Conservation (phyloP, 2,797 vertebrate species). For the Gadopsis marmoratus region DNA sequence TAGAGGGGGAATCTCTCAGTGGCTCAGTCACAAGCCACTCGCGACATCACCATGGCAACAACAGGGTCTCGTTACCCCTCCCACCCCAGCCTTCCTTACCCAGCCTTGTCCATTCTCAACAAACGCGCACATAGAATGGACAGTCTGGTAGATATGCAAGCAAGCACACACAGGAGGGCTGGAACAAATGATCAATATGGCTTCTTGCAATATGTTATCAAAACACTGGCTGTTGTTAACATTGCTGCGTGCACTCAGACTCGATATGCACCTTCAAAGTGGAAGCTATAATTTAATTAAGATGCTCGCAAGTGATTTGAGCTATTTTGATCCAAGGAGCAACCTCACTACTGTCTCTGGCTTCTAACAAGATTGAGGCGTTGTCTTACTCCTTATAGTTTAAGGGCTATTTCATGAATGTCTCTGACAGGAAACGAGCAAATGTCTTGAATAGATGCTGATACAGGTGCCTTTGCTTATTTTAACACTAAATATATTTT, state of each 20-base stretch:
- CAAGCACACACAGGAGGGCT: no score
- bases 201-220: neutral
- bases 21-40: slow-evolving; percentile 47
- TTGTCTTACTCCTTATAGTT: neutral
- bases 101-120: slow-evolving; percentile 4
- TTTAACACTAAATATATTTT: neutral
- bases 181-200: neutral
- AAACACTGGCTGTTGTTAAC: neutral
- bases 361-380: neutral
- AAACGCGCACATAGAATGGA: neutral
- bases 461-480: neutral
- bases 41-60: slow-evolving; percentile 68
- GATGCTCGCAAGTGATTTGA: neutral
- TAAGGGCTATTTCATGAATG: neutral
- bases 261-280: no score
- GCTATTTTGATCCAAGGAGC: neutral
- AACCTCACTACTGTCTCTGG: neutral
- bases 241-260: neutral
- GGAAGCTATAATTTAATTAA: slow-evolving; percentile 7
- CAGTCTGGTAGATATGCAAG: neutral
- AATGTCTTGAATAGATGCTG: neutral
- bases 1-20: neutral
- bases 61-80: slow-evolving; percentile 14
- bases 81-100: neutral
- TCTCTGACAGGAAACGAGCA: neutral